Percentiles rank a stretch among this genome's conserved stretches.
These are phyloP conservation scores for Myzus persicae DNA, from an alignment of 1,140 invertebrate species.

Conservation along the genomic window DNA sequence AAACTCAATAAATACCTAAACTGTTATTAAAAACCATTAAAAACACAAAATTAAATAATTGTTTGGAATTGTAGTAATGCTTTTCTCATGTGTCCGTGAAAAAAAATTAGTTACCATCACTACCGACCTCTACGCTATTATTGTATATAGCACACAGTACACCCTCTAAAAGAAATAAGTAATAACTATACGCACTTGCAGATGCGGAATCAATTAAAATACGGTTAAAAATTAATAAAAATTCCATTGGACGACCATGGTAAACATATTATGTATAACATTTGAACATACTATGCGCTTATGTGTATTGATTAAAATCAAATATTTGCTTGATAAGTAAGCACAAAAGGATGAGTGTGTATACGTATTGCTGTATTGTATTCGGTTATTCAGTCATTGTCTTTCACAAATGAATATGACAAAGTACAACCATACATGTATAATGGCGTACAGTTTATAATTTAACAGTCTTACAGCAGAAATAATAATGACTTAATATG, in stretches of 20 bases:
- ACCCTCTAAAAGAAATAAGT: neutral
- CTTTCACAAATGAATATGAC: neutral
- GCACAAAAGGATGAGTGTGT: neutral
- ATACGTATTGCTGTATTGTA: neutral
- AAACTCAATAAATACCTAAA: neutral
- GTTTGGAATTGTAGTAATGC: neutral
- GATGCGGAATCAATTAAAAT: neutral
- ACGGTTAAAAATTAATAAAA: neutral
- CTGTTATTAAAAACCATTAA: neutral
- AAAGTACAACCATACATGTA: neutral
- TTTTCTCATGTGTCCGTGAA: neutral
- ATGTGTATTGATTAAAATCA: slow-evolving; percentile 31
- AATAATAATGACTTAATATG: neutral
- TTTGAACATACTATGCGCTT: neutral
- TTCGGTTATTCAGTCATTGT: slow-evolving; percentile 16
- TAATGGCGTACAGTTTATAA: neutral
- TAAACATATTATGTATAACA: neutral
- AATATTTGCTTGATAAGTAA: neutral
- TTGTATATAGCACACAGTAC: neutral
- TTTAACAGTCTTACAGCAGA: neutral
- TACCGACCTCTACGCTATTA: neutral
- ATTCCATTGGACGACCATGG: neutral
- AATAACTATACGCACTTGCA: neutral
- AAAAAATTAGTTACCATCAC: neutral
- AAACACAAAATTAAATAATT: neutral